A percentile compares a stretch with the other conserved stretches of the same genome.
phyloP scores from a whole-genome alignment of 2,888 invertebrate species.

The Chaitophorus viminalis region DNA sequence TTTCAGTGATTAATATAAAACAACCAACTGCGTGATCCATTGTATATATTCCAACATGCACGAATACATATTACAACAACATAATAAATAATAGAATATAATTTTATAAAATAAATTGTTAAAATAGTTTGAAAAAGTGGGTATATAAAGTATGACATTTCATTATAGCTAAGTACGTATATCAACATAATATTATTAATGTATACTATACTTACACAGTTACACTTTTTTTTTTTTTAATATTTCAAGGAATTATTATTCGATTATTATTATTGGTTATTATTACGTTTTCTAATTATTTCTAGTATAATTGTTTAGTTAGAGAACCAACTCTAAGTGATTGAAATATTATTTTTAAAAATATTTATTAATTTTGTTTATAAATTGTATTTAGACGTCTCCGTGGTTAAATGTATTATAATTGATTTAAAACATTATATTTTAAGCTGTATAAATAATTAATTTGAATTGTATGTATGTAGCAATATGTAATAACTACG shows the following conservation, averaged over 20 bases:
- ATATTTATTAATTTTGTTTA: neutral
- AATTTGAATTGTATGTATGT: no score
- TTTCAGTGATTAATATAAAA: conserved; percentile 52
- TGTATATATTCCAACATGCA: neutral
- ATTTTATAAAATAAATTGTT: neutral
- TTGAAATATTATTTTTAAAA: neutral
- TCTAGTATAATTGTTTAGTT: neutral
- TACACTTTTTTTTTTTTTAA: neutral
- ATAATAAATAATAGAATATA: neutral
- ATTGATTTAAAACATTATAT: no score
- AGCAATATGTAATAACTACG: neutral
- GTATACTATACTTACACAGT: neutral
- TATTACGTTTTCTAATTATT: no score
- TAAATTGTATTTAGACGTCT: no score
- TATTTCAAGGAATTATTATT: neutral
- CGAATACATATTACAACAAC: conserved; percentile 1
- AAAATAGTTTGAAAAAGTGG: neutral
- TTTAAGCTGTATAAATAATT: no score
- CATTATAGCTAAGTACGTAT: neutral
- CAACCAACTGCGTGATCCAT: neutral
- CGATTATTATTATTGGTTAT: no score
- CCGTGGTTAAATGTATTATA: no score
- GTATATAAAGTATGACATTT: neutral
- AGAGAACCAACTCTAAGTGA: no score
- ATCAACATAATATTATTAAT: neutral